phyloP scores from a whole-genome alignment of 1,140 invertebrate genomes.

The Pachyrhynchus sulphureomaculatus region DNA sequence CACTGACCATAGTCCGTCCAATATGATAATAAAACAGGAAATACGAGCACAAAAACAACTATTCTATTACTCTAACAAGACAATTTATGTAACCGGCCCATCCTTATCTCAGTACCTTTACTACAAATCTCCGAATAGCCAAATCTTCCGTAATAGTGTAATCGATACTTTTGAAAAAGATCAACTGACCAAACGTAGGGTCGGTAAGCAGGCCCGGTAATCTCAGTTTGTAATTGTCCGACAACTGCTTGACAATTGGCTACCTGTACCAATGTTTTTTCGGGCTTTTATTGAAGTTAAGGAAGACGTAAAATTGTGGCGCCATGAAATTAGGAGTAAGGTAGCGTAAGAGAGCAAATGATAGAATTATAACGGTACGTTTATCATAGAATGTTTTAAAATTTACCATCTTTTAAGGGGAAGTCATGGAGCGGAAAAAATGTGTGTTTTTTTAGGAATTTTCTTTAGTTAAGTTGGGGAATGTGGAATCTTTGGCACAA shows the following conservation, averaged over 20 bases:
- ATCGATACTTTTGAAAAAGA: constrained; percentile 19
- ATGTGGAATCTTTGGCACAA: too few relatives aligned
- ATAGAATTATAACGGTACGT: neutral
- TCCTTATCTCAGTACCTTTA: neutral
- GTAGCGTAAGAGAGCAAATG: neutral
- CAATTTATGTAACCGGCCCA: neutral
- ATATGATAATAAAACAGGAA: neutral
- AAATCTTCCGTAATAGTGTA: neutral
- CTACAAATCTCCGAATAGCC: neutral
- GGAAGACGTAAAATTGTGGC: neutral
- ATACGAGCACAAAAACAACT: constrained; percentile 26
- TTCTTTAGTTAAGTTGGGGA: too few relatives aligned
- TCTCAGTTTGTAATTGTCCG: neutral
- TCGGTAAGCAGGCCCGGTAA: neutral
- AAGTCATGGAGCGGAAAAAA: too few relatives aligned
- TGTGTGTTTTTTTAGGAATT: too few relatives aligned
- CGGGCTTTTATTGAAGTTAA: constrained; percentile 1
- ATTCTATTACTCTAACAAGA: neutral
- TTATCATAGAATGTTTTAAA: too few relatives aligned
- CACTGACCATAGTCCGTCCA: constrained; percentile 7
- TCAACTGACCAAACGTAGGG: constrained; percentile 8
- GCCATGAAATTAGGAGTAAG: neutral
- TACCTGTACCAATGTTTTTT: constrained; percentile 6
- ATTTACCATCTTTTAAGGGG: too few relatives aligned
- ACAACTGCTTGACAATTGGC: neutral